These are phyloP conservation scores for Psittacula echo DNA, from an alignment of 2,797 vertebrate genomes.

Conservation along the genomic window DNA sequence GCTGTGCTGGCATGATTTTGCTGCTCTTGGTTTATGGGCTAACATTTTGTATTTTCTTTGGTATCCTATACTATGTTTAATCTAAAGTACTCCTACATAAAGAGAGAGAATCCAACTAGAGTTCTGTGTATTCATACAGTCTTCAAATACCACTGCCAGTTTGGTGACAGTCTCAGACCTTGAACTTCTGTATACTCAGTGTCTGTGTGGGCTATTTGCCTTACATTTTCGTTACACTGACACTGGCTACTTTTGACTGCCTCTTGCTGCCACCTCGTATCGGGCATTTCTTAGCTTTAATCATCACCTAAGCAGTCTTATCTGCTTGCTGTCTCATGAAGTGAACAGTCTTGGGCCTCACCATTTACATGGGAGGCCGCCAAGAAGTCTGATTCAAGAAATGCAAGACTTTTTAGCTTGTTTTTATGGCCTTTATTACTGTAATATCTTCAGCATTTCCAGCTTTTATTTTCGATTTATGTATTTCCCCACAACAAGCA, in stretches of 20 bases:
- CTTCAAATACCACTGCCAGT: background rate
- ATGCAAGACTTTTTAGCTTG: background rate
- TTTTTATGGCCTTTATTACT: background rate
- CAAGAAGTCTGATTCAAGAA: conserved; percentile 19
- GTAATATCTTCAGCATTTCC: background rate
- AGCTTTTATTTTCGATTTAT: background rate
- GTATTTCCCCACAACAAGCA: background rate
- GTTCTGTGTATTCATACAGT: background rate
- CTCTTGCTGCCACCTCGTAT: background rate
- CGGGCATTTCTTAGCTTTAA: background rate
- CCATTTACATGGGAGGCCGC: background rate
- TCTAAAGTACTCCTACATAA: background rate
- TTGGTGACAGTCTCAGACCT: background rate
- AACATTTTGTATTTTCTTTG: conserved; percentile 32
- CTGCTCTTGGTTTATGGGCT: conserved; percentile 28
- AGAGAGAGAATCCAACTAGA: background rate
- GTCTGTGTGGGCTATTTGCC: background rate
- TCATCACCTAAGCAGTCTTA: background rate
- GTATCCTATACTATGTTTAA: background rate
- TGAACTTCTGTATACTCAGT: background rate
- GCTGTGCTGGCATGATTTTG: conserved; percentile 24
- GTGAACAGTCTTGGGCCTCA: background rate
- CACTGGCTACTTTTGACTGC: background rate
- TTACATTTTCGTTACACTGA: background rate
- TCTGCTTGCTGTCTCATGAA: background rate